Percentiles rank a stretch among this genome's conserved stretches.
These are phyloP conservation scores for Pimpla rufipes DNA, from an alignment of 2,888 invertebrate genomes.

Conservation along the genomic window DNA sequence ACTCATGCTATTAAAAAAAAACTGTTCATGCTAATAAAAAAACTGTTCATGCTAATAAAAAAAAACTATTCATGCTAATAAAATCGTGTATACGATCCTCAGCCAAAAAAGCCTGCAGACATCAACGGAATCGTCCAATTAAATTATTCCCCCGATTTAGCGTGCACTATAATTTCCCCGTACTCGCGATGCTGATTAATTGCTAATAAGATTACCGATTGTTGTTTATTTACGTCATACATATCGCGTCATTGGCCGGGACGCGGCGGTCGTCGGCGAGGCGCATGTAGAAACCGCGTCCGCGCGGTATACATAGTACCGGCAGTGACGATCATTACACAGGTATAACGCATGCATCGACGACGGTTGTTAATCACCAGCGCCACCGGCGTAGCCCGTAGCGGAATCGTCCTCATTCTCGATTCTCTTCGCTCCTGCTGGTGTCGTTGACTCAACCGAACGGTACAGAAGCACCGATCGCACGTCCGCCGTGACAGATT, in stretches of 20 bases:
- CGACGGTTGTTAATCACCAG: constrained; percentile 62
- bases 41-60: no score
- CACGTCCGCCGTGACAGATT: constrained; percentile 66
- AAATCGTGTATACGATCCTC: no score
- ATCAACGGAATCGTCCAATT: background rate
- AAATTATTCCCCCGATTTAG: background rate
- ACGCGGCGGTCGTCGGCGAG: background rate
- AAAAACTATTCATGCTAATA: no score
- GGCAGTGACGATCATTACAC: constrained; percentile 44
- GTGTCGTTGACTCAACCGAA: constrained; percentile 41
- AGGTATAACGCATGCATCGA: constrained; percentile 41
- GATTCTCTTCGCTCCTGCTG: constrained; percentile 45
- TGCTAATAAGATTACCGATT: constrained; percentile 21
- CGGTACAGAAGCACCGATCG: constrained; percentile 57
- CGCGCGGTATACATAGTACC: background rate
- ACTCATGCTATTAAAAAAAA: no score
- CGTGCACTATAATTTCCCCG: background rate
- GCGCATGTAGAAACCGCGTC: constrained; percentile 2
- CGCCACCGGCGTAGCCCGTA: constrained; percentile 54
- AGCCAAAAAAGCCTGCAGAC: no score
- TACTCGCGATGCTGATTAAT: constrained; percentile 35
- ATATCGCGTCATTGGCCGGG: background rate
- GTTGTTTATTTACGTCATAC: constrained; percentile 25
- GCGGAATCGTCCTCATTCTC: constrained; percentile 51
- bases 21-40: no score